A percentile compares a stretch with the other conserved stretches of the same genome.
These are phyloP conservation scores for Marmota monax DNA, from an alignment of 2,113 vertebrate species.

Conservation along the genomic window DNA sequence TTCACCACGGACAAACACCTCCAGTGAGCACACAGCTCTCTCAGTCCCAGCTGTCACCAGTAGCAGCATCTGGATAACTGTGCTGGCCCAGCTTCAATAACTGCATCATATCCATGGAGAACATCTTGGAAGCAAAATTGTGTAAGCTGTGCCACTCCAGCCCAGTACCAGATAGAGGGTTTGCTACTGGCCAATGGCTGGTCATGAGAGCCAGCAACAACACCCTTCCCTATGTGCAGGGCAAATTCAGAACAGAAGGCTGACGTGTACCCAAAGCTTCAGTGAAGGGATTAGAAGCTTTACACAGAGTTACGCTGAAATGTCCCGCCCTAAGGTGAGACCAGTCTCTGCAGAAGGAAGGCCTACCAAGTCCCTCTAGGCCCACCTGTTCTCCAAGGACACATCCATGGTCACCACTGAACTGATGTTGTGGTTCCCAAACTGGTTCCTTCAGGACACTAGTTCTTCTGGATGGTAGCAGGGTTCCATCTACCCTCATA, in stretches of 20 bases:
- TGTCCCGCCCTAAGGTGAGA: neutral
- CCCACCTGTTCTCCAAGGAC: neutral
- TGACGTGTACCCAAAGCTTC: neutral
- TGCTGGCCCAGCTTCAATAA: too few species aligned
- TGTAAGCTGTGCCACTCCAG: neutral
- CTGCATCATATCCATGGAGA: constrained; percentile 56
- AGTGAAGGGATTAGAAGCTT: neutral
- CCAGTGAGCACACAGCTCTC: constrained; percentile 51
- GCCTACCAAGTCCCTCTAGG: neutral
- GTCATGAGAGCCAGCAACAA: neutral
- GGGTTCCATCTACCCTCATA: too few species aligned
- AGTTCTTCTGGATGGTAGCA: neutral
- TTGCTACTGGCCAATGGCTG: neutral
- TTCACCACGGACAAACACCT: constrained; percentile 67
- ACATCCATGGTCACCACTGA: neutral
- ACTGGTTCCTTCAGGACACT: neutral
- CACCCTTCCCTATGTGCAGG: neutral
- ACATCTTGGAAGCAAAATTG: too few species aligned
- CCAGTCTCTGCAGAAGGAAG: neutral
- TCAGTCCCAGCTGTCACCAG: constrained; percentile 75
- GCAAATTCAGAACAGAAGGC: neutral
- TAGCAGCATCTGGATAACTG: constrained; percentile 69
- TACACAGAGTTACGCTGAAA: neutral
- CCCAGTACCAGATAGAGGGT: neutral
- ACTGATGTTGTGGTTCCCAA: neutral